phyloP scores from a whole-genome alignment of 37 sponge, comb jelly and placozoan genomes.

The Ephydatia muelleri region DNA sequence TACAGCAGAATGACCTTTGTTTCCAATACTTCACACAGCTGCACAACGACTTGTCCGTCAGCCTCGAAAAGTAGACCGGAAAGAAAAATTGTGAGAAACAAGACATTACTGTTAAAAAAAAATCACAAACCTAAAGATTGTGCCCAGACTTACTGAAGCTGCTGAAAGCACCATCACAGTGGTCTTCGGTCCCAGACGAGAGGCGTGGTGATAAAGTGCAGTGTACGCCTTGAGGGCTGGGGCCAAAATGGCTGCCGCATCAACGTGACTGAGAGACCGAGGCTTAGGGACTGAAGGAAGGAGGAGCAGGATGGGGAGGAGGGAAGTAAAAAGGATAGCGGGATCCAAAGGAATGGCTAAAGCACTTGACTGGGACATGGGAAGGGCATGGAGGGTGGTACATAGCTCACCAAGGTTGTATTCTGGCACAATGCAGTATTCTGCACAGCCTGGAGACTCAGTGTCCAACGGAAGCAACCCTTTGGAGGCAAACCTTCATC shows the following conservation, averaged over 20 bases:
- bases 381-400: not conserved
- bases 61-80: slow-evolving; percentile 25
- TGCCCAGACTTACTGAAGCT: slow-evolving; percentile 44
- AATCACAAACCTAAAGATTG: too few species aligned
- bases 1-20: slow-evolving; percentile 37
- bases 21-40: slow-evolving; percentile 49
- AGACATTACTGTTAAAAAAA: too few species aligned
- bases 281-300: slow-evolving; percentile 57
- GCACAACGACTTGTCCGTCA: slow-evolving; percentile 50
- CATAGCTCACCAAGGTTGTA: slow-evolving; percentile 31
- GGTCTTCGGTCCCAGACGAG: slow-evolving; percentile 22
- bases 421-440: slow-evolving; percentile 62
- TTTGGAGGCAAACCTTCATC: not conserved
- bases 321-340: not conserved
- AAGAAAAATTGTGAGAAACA: too few species aligned
- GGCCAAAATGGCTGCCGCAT: slow-evolving; percentile 59
- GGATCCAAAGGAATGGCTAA: too few species aligned
- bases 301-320: not conserved
- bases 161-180: slow-evolving; percentile 56
- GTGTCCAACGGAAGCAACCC: slow-evolving; percentile 70
- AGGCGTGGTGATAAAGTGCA: slow-evolving; percentile 39
- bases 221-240: slow-evolving; percentile 71
- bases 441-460: slow-evolving; percentile 79
- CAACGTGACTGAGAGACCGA: slow-evolving; percentile 23
- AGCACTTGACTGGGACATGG: not conserved